Evolutionary conservation across 2,113 vertebrate genomes (phyloP), one percentile per base, ranked within the genome.

Genomic region (Chrysochloris asiatica): DNA sequence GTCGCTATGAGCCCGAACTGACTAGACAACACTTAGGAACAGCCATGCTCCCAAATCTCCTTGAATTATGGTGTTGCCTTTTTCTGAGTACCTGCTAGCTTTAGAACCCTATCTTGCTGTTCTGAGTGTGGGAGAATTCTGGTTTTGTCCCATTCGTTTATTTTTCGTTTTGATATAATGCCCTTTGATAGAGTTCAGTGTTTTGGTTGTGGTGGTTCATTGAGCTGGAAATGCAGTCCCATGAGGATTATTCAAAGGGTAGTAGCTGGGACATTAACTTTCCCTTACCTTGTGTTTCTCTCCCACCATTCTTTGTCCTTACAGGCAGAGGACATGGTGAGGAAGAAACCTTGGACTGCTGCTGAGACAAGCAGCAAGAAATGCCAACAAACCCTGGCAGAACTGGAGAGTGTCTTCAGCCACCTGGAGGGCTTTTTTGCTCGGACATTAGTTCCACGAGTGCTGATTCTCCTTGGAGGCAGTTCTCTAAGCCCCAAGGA

Each of bases 401-500:
- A 99, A 16, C 95, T 99, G 85, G 98, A 99, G 52, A 98, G 98
- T 30, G 88, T 99, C 72, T 94, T 99, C 84, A 96, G 98, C 88
- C 98, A 99, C 77, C 97, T 99, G 54, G 98, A 99, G 95, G 95
- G 96, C 28, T 97, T 99, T 24, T 99, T 99, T 91, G 98, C 98
- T 28, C 97, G 99, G 33, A 99, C 98, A 0, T 84, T 95, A 33
- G 98, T 99, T 30, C 99, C 99, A 19, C 98, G 99, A 0, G 98
- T 99, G 90, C 98, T 99, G n/a, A 97, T 99, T 76, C 96, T 99
- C 0, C 97, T 99, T 41, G 99, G 99, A 1, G 99, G 99, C 67
- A 99, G 96, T 2, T 88, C 98, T 5, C 22, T 99, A 87, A 98
- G 97, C 63, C 99, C 99, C 52, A 99, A 98, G 93, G 99, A 99